Evolutionary conservation across 2,888 invertebrate species (phyloP), one percentile per base, ranked within the genome.

Genomic region (Calephelis perditalis): DNA sequence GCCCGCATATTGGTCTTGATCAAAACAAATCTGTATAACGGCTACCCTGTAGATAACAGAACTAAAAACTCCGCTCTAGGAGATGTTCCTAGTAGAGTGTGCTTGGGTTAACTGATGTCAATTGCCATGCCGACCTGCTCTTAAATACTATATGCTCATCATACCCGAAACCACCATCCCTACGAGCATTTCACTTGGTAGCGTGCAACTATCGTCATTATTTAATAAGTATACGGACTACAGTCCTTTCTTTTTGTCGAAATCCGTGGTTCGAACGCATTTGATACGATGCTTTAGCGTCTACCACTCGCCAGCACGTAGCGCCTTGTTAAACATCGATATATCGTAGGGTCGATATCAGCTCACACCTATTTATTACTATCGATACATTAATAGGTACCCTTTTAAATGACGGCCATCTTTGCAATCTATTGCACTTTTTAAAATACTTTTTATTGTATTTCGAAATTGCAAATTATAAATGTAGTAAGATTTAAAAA

Each of bases 111-210:
- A 90, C 89, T 90, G 89, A 90, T 90, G 89, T 86, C 84, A 88
- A 87, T 89, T 85, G 80, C 84, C 76, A 79, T 75, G 77, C 78
- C 79, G 81, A 75, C 82, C 82, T 84, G 89, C 89, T 85, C 88
- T 90, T 90, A 90, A 89, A 90, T 90, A 90, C 78, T 71, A 79
- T 84, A 79, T 85, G 85, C 86, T 89, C 88, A 89, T 90, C 89
- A 87, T 84, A 84, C 78, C 82, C 77, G 84, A 84, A 79, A 80
- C 82, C 87, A 85, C 86, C 86, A 88, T 86, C 87, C 88, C 88
- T 88, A 84, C 87, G 85, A 77, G 72, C 88, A 88, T 89, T 89
- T 87, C 87, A 88, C 89, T 86, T 74, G 71, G 84, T 78, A 84
- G 76, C 84, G 77, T 81, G 82, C 86, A 84, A 86, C 87, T 82